A percentile compares a stretch with the other conserved stretches of the same genome.
Conservation (phyloP, 2,113 vertebrate species). For the Scortum barcoo region DNA sequence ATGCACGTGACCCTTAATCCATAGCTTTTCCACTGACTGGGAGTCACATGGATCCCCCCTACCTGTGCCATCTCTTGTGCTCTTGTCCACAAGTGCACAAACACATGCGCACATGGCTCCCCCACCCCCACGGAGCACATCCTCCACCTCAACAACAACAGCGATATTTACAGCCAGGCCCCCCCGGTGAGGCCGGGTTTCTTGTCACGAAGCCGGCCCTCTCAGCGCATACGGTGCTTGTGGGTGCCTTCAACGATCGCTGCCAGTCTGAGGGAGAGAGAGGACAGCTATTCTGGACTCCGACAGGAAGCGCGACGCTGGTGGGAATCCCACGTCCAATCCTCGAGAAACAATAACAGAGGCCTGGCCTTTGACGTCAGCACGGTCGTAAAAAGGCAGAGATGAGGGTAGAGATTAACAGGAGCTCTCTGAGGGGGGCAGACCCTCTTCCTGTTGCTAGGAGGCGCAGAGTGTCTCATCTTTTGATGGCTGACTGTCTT, state of each 20-base stretch:
- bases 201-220: slow-evolving; percentile 64
- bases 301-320: slow-evolving; percentile 63
- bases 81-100: slow-evolving; percentile 22
- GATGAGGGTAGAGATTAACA: slow-evolving; percentile 63
- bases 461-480: slow-evolving; percentile 57
- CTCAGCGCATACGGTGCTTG: slow-evolving; percentile 45
- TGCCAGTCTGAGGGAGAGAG: slow-evolving; percentile 18
- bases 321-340: slow-evolving; percentile 61
- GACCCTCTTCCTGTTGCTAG: slow-evolving; percentile 71
- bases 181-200: slow-evolving; percentile 49
- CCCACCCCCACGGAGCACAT: slow-evolving; percentile 58
- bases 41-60: slow-evolving; percentile 61
- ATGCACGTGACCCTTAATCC: slow-evolving; percentile 56
- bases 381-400: slow-evolving; percentile 59
- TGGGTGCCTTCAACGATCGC: slow-evolving; percentile 60
- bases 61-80: slow-evolving; percentile 46
- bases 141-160: slow-evolving; percentile 68
- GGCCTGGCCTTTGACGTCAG: slow-evolving; percentile 71
- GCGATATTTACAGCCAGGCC: slow-evolving; percentile 69
- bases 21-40: slow-evolving; percentile 28
- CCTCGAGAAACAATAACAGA: slow-evolving; percentile 65
- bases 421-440: slow-evolving; percentile 53
- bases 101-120: slow-evolving; percentile 16
- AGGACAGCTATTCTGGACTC: slow-evolving; percentile 61
- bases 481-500: slow-evolving; percentile 56